Conservation (phyloP, 2,113 vertebrate genomes). For the Trichechus manatus region DNA sequence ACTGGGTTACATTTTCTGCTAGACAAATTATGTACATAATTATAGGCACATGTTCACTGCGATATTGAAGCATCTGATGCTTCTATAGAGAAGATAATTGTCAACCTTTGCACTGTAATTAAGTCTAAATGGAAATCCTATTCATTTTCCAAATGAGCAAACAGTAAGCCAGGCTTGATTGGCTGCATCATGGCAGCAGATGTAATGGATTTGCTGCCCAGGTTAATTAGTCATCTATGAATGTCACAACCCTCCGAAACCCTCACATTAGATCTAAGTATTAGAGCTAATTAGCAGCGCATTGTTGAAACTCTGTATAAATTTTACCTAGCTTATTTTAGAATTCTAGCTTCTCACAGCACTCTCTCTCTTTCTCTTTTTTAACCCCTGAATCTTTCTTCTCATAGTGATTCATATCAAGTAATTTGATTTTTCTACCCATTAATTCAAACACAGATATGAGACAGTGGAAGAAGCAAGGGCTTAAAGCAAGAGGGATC, state of each 20-base stretch:
- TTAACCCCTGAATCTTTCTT: conserved; percentile 38
- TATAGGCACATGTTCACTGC: conserved; percentile 85
- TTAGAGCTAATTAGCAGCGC: conserved; percentile 84
- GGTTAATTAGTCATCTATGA: conserved; percentile 88
- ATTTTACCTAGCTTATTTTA: conserved; percentile 78
- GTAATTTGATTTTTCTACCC: not conserved
- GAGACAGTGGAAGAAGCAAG: not conserved
- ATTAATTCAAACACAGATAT: not conserved
- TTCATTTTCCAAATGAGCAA: conserved; percentile 89
- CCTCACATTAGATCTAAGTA: conserved; percentile 79
- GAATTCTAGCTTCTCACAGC: conserved; percentile 34
- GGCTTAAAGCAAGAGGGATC: not conserved
- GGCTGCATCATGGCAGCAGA: conserved; percentile 82
- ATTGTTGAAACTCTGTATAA: conserved; percentile 80
- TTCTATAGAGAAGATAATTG: conserved; percentile 87
- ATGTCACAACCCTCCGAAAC: conserved; percentile 77
- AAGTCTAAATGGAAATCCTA: conserved; percentile 88
- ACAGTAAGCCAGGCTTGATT: conserved; percentile 84
- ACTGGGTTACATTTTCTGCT: conserved; percentile 85
- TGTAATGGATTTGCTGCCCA: conserved; percentile 84
- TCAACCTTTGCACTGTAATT: conserved; percentile 90
- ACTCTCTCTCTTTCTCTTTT: not conserved
- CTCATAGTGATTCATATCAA: not conserved
- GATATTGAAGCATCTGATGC: conserved; percentile 84
- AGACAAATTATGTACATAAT: conserved; percentile 88